These are phyloP conservation scores for Myotis findleyi DNA, from an alignment of 2,797 vertebrate genomes.

Conservation along the genomic window DNA sequence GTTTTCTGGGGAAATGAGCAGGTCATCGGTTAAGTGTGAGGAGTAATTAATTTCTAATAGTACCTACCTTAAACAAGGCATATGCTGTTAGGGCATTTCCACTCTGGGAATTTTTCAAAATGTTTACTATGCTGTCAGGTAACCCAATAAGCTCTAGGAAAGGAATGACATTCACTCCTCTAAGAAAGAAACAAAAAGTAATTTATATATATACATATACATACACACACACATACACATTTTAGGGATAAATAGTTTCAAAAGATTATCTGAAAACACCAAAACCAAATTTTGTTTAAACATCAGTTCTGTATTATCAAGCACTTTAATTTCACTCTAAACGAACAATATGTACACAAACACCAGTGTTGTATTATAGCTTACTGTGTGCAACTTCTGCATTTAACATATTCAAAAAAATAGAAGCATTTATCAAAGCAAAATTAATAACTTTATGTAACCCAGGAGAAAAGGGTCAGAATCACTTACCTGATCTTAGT, in stretches of 20 bases:
- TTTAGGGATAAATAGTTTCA: constrained; percentile 46
- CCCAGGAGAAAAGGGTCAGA: not conserved
- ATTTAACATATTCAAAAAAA: constrained; percentile 25
- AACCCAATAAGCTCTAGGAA: constrained; percentile 95
- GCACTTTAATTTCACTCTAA: not conserved
- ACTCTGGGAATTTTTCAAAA: constrained; percentile 95
- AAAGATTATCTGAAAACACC: constrained; percentile 62
- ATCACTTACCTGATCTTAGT: not conserved
- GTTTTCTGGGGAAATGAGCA: constrained; percentile 27
- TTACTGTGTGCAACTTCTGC: not conserved
- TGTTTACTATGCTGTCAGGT: constrained; percentile 92
- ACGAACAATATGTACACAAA: not conserved
- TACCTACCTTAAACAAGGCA: constrained; percentile 96
- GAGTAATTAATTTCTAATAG: constrained; percentile 3
- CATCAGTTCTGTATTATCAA: not conserved
- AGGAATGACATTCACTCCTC: constrained; percentile 96
- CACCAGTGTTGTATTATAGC: not conserved
- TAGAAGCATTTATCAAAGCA: not conserved
- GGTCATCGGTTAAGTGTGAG: not conserved
- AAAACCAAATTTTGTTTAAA: constrained; percentile 54
- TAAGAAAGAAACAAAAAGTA: constrained; percentile 83
- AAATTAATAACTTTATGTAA: constrained; percentile 41
- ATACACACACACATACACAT: not conserved
- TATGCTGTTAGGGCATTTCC: constrained; percentile 97
- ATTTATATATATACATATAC: not conserved